Percentiles rank a stretch among this genome's conserved stretches.
Conservation (phyloP, 2,888 invertebrate species). For the Pammene aurita region DNA sequence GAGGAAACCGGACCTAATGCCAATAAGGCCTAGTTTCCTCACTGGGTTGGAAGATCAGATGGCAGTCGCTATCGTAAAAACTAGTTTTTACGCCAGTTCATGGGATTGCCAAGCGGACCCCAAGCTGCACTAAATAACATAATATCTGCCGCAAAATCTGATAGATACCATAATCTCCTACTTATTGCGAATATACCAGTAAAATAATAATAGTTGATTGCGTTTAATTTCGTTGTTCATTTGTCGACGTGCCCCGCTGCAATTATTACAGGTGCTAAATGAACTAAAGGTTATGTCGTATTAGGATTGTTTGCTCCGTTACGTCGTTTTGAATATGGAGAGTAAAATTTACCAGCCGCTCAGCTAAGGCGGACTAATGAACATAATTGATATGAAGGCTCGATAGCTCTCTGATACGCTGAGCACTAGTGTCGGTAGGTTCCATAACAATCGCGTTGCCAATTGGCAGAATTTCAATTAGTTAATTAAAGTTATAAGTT, state of each 20-base stretch:
- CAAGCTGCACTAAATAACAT: not conserved
- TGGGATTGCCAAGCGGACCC: no score
- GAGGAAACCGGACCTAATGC: no score
- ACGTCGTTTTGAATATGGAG: not conserved
- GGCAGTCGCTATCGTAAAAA: no score
- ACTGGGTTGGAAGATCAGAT: no score
- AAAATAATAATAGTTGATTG: slow-evolving; percentile 30
- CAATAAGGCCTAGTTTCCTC: no score
- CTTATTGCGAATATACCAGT: slow-evolving; percentile 7
- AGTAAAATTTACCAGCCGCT: slow-evolving; percentile 12
- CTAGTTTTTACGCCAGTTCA: no score
- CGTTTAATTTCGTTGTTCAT: slow-evolving; percentile 33
- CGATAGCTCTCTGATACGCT: slow-evolving; percentile 30
- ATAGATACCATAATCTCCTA: slow-evolving; percentile 11
- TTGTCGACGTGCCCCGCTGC: slow-evolving; percentile 22
- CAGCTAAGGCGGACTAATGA: slow-evolving; percentile 40
- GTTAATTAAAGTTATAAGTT: slow-evolving; percentile 3
- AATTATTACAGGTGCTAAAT: slow-evolving; percentile 10
- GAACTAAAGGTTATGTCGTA: not conserved
- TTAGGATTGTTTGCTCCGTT: not conserved
- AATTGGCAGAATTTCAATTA: slow-evolving; percentile 23
- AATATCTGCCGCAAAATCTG: not conserved
- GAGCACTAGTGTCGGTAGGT: slow-evolving; percentile 47
- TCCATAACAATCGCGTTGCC: slow-evolving; percentile 44
- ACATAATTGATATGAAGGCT: slow-evolving; percentile 43